Evolutionary conservation across 1,140 invertebrate genomes (phyloP).

Genomic region (Pseudomyrmex concolor): DNA sequence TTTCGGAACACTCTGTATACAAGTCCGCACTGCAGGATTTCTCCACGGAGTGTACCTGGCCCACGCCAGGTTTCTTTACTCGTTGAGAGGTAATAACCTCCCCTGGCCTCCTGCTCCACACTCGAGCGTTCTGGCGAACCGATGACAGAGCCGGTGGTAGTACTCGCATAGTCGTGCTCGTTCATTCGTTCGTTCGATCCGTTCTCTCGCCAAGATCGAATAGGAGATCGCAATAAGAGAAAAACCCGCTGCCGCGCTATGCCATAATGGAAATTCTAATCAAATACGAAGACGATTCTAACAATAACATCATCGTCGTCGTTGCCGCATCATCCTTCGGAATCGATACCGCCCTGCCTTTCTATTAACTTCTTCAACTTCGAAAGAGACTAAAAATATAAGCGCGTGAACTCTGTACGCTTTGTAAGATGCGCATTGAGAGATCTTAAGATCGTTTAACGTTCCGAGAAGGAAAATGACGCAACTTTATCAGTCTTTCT

Average conservation of each 20-base stretch:
- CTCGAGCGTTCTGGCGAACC: conserved; percentile 70
- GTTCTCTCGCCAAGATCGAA: conserved; percentile 1
- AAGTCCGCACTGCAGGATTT: conserved; percentile 64
- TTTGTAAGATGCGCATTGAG: background rate
- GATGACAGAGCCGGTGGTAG: conserved; percentile 66
- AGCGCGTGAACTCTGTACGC: background rate
- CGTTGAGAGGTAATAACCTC: conserved; percentile 73
- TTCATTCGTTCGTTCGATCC: conserved; percentile 32
- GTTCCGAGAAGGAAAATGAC: background rate
- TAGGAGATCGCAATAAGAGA: conserved; percentile 18
- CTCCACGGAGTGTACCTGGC: conserved; percentile 77
- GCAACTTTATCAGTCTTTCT: background rate
- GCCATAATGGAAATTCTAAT: conserved; percentile 65
- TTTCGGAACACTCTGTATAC: conserved; percentile 37
- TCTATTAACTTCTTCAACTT: conserved; percentile 9
- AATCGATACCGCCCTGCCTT: conserved; percentile 15
- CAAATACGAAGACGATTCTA: conserved; percentile 22
- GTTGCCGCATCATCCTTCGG: conserved; percentile 2
- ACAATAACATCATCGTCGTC: conserved; percentile 20
- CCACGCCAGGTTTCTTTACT: conserved; percentile 76
- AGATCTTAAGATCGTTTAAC: background rate
- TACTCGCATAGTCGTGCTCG: conserved; percentile 45
- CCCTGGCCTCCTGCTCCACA: conserved; percentile 65
- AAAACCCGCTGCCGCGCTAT: conserved; percentile 7
- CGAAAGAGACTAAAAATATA: background rate